phyloP scores from a whole-genome alignment of 1,140 invertebrate species.

The Vanessa tameamea region DNA sequence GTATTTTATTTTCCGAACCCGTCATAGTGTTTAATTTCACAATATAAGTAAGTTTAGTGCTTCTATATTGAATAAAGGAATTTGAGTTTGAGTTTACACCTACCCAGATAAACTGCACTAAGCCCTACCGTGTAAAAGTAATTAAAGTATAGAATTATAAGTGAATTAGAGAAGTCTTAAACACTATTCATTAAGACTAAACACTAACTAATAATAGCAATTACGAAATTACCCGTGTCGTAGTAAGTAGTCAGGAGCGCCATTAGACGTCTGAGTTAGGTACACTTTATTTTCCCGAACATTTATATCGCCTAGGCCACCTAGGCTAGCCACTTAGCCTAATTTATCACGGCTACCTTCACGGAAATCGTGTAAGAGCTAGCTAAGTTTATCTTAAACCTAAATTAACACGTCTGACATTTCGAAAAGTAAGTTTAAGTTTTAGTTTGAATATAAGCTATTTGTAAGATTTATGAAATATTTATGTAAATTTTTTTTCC shows the following conservation, averaged over 20 bases:
- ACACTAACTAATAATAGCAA: background rate
- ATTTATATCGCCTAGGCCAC: constrained; percentile 34
- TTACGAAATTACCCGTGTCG: background rate
- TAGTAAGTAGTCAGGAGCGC: background rate
- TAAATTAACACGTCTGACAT: constrained; percentile 19
- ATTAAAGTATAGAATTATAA: no score
- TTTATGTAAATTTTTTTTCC: no score
- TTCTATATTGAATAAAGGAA: no score
- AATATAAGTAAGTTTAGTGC: no score
- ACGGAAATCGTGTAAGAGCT: constrained; percentile 16
- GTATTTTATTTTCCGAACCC: no score
- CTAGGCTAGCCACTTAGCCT: constrained; percentile 36
- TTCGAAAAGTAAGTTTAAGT: background rate
- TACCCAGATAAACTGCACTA: no score
- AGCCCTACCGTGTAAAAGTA: no score
- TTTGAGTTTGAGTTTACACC: no score
- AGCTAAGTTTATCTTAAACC: constrained; percentile 28
- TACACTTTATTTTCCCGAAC: constrained; percentile 31
- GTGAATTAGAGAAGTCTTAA: no score
- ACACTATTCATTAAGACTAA: no score
- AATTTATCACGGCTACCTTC: constrained; percentile 34
- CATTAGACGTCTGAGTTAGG: constrained; percentile 11
- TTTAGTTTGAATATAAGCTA: background rate
- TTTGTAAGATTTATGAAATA: background rate
- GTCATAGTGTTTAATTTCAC: no score